Evolutionary conservation across 2,797 vertebrate genomes (phyloP).

Genomic region (Anolis apletophallus): DNA sequence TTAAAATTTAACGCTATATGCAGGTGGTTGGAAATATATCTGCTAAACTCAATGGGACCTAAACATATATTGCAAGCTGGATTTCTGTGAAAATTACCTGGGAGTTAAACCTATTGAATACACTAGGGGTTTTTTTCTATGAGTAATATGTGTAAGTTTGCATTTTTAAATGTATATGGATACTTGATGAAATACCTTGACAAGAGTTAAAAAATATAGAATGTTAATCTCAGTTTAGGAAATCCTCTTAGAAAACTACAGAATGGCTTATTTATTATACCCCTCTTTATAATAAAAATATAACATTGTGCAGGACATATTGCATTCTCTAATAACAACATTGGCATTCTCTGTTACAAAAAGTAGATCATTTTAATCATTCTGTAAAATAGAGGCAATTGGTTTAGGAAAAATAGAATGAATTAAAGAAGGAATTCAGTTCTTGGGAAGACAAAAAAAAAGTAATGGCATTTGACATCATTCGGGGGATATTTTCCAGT

Average conservation of each 20-base stretch:
- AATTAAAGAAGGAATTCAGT: background rate
- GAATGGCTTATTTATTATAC: background rate
- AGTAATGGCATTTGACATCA: background rate
- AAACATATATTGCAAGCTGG: background rate
- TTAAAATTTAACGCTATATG: background rate
- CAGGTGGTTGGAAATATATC: background rate
- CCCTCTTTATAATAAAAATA: background rate
- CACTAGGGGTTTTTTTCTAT: too few relatives aligned
- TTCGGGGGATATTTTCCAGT: background rate
- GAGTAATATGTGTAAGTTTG: background rate
- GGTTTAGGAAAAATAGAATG: background rate
- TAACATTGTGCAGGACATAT: background rate
- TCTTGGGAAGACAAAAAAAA: background rate
- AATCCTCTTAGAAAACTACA: background rate
- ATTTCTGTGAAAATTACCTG: background rate
- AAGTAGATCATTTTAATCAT: background rate
- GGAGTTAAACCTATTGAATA: background rate
- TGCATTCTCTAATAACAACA: constrained; percentile 9
- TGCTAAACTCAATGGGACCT: background rate
- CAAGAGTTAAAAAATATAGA: constrained; percentile 3
- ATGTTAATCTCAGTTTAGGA: background rate
- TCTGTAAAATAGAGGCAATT: constrained; percentile 34
- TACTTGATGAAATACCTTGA: background rate
- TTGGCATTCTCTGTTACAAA: background rate
- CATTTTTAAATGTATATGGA: background rate